These are phyloP conservation scores for Polyodon spathula DNA, from an alignment of 2,113 vertebrate genomes.

Conservation along the genomic window DNA sequence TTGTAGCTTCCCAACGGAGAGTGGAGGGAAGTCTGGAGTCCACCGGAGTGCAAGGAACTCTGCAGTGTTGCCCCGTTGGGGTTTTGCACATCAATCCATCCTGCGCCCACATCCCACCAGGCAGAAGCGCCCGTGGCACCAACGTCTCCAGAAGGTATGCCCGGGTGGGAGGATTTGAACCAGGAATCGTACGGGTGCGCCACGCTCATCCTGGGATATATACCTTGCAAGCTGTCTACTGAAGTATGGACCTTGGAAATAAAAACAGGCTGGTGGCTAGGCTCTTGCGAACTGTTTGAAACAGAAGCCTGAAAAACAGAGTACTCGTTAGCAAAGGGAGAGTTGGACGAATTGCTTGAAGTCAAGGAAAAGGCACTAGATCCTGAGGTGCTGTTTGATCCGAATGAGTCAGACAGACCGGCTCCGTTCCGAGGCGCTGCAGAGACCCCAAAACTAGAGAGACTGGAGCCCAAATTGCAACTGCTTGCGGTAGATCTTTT, in stretches of 20 bases:
- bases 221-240: conserved; percentile 89
- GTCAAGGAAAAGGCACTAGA: conserved; percentile 92
- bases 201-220: conserved; percentile 85
- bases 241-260: conserved; percentile 93
- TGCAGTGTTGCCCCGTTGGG: conserved; percentile 78
- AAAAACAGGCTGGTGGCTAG: conserved; percentile 85
- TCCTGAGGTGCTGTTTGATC: conserved; percentile 70
- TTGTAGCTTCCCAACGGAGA: conserved; percentile 90
- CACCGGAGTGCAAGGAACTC: conserved; percentile 76
- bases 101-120: conserved; percentile 91
- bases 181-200: conserved; percentile 86
- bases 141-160: conserved; percentile 73
- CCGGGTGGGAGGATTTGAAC: conserved; percentile 90
- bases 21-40: conserved; percentile 81
- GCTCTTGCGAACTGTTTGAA: conserved; percentile 63
- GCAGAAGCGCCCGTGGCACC: conserved; percentile 73
- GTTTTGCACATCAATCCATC: conserved; percentile 94
- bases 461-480: conserved; percentile 78
- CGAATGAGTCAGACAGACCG: conserved; percentile 78
- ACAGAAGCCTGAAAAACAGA: conserved; percentile 84
- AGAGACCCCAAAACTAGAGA: conserved; percentile 70
- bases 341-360: conserved; percentile 67
- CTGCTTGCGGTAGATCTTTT: conserved; percentile 74
- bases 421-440: conserved; percentile 68
- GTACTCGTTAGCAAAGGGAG: conserved; percentile 91